Conservation (phyloP, 2,797 vertebrate species). For the Myotis daubentonii region DNA sequence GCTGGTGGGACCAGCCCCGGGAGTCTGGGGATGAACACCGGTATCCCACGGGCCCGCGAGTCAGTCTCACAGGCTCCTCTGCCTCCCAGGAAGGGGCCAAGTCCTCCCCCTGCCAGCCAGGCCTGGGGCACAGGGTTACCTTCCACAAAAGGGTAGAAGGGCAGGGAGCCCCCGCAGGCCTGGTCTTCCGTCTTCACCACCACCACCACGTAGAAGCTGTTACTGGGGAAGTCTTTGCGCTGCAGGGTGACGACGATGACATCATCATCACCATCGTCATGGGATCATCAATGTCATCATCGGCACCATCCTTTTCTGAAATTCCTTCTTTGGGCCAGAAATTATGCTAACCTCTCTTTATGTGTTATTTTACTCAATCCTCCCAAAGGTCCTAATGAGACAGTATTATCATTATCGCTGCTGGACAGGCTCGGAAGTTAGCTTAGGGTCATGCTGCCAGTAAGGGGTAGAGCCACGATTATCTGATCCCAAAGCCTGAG, state of each 20-base stretch:
- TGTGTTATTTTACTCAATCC: background rate
- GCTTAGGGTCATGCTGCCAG: background rate
- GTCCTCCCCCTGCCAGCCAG: background rate
- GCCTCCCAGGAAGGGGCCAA: background rate
- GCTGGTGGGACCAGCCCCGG: background rate
- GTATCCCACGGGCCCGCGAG: background rate
- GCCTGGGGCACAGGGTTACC: slow-evolving; percentile 28
- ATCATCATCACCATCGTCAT: accelerated
- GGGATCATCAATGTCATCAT: background rate
- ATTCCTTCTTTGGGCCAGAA: background rate
- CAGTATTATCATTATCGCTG: background rate
- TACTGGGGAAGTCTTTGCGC: slow-evolving; percentile 97
- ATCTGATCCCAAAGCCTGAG: background rate
- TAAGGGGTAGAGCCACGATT: background rate
- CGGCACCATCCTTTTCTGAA: background rate
- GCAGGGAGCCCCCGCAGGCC: slow-evolving; percentile 93
- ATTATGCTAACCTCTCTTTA: background rate
- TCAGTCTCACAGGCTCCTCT: background rate
- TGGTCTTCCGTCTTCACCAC: slow-evolving; percentile 98
- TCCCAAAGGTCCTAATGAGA: background rate
- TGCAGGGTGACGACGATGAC: slow-evolving; percentile 46
- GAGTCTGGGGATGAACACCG: background rate
- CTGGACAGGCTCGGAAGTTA: background rate
- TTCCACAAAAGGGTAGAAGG: slow-evolving; percentile 92
- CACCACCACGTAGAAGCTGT: slow-evolving; percentile 97